Evolutionary conservation across 2,888 invertebrate genomes (phyloP), one percentile per base, ranked within the genome.

Genomic region (Anthrax anthrax): DNA sequence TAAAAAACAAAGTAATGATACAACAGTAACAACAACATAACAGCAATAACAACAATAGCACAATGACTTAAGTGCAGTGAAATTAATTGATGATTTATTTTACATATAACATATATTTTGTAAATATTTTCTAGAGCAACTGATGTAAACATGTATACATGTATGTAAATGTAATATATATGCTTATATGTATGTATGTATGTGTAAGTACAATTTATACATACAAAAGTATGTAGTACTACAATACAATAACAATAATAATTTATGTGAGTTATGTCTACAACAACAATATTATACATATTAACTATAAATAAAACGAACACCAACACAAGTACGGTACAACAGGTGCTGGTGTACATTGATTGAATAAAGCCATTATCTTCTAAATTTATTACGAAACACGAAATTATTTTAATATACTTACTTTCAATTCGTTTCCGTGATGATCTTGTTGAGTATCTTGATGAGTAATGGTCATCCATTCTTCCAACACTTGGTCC

Each of bases 401-500:
- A 36, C 36, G 40, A 36, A 44, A 18, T 16, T 39, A 12, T 32
- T 32, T 32, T 12, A 12, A 32, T 12, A 12, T 36, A 50, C 58
- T 62, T 63, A 77, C 78, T 76, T 73, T 78, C 77, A 60, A 76
- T 72, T 42, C 73, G 71, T 68, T 73, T 75, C 60, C 77, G 73
- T 58, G 77, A 77, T 63, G 75, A 72, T 68, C 74, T 74, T 51
- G 70, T 66, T 60, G 74, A 77, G 58, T 77, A 74, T 56, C 69
- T 67, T 55, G 79, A 75, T 51, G 57, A 59, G 54, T 51, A 55
- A 50, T 62, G 57, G 53, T 63, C 64, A 58, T 63, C 64, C 64
- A 62, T 63, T 51, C 52, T 60, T 52, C 55, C 57, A 56, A 60
- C 53, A 53, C 60, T 62, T 16, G 41, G 52, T 58, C 59, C 63